phyloP scores from a whole-genome alignment of 2,797 vertebrate genomes.

The Chaenodraco wilsoni region DNA sequence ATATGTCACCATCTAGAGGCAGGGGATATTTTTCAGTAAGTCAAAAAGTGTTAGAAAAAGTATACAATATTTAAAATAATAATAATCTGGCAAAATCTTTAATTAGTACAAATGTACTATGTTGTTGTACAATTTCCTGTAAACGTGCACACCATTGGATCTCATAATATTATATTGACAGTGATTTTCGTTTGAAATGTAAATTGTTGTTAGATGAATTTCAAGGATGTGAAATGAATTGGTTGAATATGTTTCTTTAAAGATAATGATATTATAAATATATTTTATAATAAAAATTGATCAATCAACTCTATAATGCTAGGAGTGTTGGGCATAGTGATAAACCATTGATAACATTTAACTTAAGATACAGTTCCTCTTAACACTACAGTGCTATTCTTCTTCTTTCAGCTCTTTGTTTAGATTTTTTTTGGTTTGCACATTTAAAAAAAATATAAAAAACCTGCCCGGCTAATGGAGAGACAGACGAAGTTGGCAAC shows the following conservation, averaged over 20 bases:
- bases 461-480: neutral
- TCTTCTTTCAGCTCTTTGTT: neutral
- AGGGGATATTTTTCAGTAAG: neutral
- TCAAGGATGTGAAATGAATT: conserved; percentile 1
- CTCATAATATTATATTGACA: neutral
- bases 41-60: too few species aligned
- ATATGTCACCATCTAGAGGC: neutral
- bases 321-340: neutral
- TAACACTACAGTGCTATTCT: neutral
- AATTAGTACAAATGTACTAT: neutral
- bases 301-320: neutral
- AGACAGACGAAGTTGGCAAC: neutral
- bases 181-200: neutral
- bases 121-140: neutral
- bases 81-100: neutral
- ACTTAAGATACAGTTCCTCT: neutral
- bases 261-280: neutral
- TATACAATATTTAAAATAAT: too few species aligned
- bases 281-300: neutral
- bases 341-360: neutral
- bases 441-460: neutral
- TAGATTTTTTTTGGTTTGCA: neutral
- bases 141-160: neutral
- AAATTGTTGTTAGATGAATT: neutral
- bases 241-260: neutral